phyloP scores from a whole-genome alignment of 2,113 vertebrate genomes.

The Psephotus haematonotus region DNA sequence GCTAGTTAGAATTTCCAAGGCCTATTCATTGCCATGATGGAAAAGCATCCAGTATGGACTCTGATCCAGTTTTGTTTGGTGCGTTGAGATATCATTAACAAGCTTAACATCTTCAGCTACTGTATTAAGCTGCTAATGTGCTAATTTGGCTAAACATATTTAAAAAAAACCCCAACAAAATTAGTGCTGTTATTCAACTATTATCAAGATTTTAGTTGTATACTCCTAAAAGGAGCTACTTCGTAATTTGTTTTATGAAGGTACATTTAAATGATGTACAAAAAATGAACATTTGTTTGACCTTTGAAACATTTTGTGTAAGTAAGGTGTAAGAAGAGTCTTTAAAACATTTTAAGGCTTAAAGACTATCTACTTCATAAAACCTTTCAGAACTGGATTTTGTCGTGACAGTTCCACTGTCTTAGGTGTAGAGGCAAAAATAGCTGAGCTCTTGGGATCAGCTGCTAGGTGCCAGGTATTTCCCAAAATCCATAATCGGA shows the following conservation, averaged over 20 bases:
- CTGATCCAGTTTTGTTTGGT: not conserved
- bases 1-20: not conserved
- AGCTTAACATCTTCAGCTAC: not conserved
- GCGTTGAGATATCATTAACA: not conserved
- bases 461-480: not conserved
- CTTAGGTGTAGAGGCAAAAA: not conserved
- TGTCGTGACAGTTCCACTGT: rapidly evolving
- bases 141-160: not conserved
- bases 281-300: not conserved
- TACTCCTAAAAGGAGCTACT: not conserved
- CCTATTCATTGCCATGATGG: not conserved
- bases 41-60: not conserved
- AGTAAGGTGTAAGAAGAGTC: not conserved
- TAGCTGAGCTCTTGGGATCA: not conserved
- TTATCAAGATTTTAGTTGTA: not conserved
- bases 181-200: not conserved
- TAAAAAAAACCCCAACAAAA: too few species aligned
- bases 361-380: not conserved
- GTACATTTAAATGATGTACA: rapidly evolving
- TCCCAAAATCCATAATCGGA: rapidly evolving
- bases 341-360: not conserved
- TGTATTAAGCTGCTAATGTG: not conserved
- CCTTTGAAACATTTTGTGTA: not conserved
- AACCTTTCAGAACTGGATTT: not conserved
- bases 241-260: not conserved